Evolutionary conservation across 2,888 invertebrate species (phyloP), one percentile per base, ranked within the genome.

Genomic region (Pachliopta kotzebuea): DNA sequence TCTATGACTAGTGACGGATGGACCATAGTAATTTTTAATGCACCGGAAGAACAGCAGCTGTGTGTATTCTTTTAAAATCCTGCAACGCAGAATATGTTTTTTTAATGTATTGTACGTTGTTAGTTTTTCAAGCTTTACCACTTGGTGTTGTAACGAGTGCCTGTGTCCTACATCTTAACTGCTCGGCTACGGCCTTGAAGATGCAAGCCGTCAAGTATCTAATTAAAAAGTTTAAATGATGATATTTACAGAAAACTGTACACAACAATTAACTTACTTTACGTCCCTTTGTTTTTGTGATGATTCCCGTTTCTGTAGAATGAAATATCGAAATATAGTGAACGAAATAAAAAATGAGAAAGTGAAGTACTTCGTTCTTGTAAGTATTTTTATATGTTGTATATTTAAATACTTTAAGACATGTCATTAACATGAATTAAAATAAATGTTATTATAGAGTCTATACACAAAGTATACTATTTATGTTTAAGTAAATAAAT

Each of bases 1-100:
- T 65, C 63, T 64, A 64, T 64, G 64, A 60, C 60, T 57, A 65
- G 60, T 65, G 64, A 60, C 64, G 64, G 60, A 56, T 60, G 64
- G 64, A 65, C 64, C 56, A 56, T 21, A 65, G 64, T 52, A 42
- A 65, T 65, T 60, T 60, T 65, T 60, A 60, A 65, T 65, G 56
- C 29, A 65, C 60, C 26, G 14, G 56, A 60, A 65, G 60, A 65
- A 65, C 52, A 60, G 54, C 52, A 53, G 56, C 42, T 56, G 56
- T 45, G 53, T 65, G 56, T 60, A 60, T 64, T 53, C 56, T 60
- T 65, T 60, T 56, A 29, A 60, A 60, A 65, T 65, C 64, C 64
- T 65, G 60, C 64, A 64, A 65, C 64, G 60, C 64, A 65, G 60
- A 65, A 65, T 56, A 65, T 65, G 64, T 56, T 65, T 65, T 60